Base-by-base conservation (phyloP, 2,113 vertebrate genomes). In the Gopherus flavomarginatus region DNA sequence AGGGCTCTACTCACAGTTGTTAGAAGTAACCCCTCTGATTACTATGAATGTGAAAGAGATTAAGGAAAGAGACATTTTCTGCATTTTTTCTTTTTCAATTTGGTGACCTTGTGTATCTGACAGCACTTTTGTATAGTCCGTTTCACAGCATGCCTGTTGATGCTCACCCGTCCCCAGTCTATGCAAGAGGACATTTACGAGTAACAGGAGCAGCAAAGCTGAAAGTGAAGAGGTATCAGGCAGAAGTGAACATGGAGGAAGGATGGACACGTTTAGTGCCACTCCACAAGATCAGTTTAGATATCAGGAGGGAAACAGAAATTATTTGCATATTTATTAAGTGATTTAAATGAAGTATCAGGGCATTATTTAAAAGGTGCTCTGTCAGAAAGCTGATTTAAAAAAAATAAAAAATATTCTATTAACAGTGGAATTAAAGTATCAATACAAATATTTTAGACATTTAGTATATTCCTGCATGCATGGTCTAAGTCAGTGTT, bases 51-150 rank as follows among this genome's bases (percentile, higher is more conserved):
- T 38, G 27, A 47, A 38, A 38, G 78, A 53, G 62, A 8, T 86
- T 84, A 56, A 84, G 42, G 27, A 2, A 26, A 49, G 92, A 81
- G 29, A 88, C 16, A 1, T 42, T 82, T 52, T 38, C n/a, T 90
- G 90, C 83, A 90, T 49, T 81, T 44, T 91, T 44, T 95, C 62
- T 88, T 47, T 95, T 93, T 62, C 95, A 96, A 88, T 86, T 35
- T 59, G 4, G 86, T 91, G 62, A 57, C 3, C 1, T 81, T 59
- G 24, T 86, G 38, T 94, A 88, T 94, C 81, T 93, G 44, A 16
- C 35, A 69, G 84, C 24, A 86, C 86, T 95, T 94, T 91, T 38
- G 65, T 38, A 38, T 38, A 72, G 65, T 72, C 65, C 5, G 8
- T 21, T 38, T 72, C 65, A 84, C 78, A 81, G 1, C 79, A 52